Percentiles rank a stretch among this genome's conserved stretches.
Evolutionary conservation across 2,113 vertebrate genomes (phyloP).

Genomic region (Gambusia affinis): DNA sequence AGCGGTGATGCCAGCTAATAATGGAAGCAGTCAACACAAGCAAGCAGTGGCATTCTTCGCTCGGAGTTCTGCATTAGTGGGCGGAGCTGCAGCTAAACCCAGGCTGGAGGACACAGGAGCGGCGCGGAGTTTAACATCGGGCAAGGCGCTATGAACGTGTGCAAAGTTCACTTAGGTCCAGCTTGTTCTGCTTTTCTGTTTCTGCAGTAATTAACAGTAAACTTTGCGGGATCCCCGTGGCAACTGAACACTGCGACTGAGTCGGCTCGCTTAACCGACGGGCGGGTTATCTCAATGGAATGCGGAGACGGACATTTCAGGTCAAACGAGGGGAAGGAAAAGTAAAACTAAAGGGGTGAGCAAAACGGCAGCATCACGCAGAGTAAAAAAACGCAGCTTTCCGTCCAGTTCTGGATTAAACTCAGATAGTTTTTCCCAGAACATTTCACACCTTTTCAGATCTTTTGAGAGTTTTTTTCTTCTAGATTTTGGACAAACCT

Average conservation of each 20-base stretch:
- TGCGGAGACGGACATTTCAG: neutral
- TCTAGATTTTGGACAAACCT: too few species aligned
- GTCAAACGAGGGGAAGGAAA: neutral
- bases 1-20: conserved; percentile 16
- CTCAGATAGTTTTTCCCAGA: neutral
- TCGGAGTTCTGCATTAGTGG: conserved; percentile 10
- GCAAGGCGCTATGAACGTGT: too few species aligned
- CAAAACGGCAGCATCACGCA: neutral
- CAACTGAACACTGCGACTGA: neutral
- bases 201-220: neutral
- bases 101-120: too few species aligned
- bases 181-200: neutral
- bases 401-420: neutral
- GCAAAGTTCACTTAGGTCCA: neutral
- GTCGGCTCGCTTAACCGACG: neutral
- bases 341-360: neutral
- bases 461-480: too few species aligned
- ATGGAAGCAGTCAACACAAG: conserved; percentile 16
- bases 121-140: neutral
- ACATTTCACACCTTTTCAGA: too few species aligned
- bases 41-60: conserved; percentile 26
- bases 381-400: neutral
- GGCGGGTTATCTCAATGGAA: neutral
- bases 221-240: too few species aligned
- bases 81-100: neutral